Evolutionary conservation across 2,113 vertebrate species (phyloP), one percentile per base, ranked within the genome.

Genomic region (Sphaerodactylus townsendi): DNA sequence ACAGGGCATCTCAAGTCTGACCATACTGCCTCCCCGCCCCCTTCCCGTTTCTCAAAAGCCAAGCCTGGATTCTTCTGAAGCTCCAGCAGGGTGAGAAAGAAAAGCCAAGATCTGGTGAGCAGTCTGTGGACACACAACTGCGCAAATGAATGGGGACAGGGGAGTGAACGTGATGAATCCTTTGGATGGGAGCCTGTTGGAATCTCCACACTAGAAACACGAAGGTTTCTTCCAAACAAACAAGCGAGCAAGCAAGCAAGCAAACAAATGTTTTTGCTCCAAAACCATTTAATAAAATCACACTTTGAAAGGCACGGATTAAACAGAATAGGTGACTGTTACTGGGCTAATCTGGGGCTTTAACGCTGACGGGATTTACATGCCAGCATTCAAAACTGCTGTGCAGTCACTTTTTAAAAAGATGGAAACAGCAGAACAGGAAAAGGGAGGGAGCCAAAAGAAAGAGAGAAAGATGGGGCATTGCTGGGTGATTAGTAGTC

Each of bases 221-320:
- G 5, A 14, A 59, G 10, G 69, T 14, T 25, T 28, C 11, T 19
- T 11, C 13, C 68, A 41, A 23, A 17, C n/a, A n/a, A n/a, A n/a
- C n/a, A n/a, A n/a, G n/a, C n/a, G n/a, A n/a, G 44, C 66, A 79
- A 25, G n/a, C 44, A 28, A 50, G 35, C n/a, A 48, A 66, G 37
- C 9, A 59, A 56, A 71, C 50, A 64, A 74, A 33, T 86, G 89
- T 90, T 87, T 92, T 86, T 85, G 85, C 90, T 92, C 85, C 84
- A 93, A 83, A 85, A 90, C 85, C 56, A 6, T 86, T 93, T 93
- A 92, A 84, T 95, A 92, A 94, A 92, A 93, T 90, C 85, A 92
- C 86, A 85, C 93, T 93, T 95, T 95, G 92, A 95, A 94, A 93
- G 93, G 93, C 91, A 91, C 82, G 92, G 93, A 95, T 95, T 94